phyloP scores from a whole-genome alignment of 1,140 invertebrate species.

The Pseudachorutes palmiensis region DNA sequence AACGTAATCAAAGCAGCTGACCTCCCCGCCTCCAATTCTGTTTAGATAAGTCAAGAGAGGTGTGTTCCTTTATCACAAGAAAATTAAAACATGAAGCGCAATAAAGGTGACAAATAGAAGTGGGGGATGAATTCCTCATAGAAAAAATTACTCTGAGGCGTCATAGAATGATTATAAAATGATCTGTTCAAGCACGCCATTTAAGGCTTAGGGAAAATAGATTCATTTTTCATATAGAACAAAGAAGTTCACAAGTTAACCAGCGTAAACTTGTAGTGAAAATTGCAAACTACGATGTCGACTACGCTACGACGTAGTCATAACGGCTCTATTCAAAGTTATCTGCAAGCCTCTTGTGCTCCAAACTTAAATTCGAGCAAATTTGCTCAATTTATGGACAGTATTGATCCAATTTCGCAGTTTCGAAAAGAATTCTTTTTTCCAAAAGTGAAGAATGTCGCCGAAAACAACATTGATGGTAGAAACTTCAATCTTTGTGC shows the following conservation, averaged over 20 bases:
- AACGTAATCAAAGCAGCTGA: background rate
- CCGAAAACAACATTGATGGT: conserved; percentile 7
- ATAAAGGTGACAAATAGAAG: no score
- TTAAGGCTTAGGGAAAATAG: background rate
- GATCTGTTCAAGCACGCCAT: background rate
- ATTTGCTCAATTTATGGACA: conserved; percentile 10
- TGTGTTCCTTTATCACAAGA: background rate
- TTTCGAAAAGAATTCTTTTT: conserved; percentile 5
- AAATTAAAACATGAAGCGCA: no score
- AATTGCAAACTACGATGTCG: no score
- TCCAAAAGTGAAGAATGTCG: conserved; percentile 39
- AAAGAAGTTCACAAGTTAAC: no score
- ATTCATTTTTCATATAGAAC: no score
- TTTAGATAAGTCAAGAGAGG: background rate
- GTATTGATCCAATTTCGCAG: conserved; percentile 2
- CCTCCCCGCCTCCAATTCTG: background rate
- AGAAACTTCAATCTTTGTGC: background rate
- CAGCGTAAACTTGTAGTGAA: no score
- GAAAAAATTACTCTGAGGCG: background rate
- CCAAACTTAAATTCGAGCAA: background rate
- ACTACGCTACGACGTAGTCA: no score
- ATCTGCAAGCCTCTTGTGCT: background rate
- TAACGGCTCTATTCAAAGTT: background rate
- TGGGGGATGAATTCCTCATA: background rate
- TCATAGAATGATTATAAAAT: background rate